phyloP scores from a whole-genome alignment of 2,113 vertebrate species.

The Tor tambroides region DNA sequence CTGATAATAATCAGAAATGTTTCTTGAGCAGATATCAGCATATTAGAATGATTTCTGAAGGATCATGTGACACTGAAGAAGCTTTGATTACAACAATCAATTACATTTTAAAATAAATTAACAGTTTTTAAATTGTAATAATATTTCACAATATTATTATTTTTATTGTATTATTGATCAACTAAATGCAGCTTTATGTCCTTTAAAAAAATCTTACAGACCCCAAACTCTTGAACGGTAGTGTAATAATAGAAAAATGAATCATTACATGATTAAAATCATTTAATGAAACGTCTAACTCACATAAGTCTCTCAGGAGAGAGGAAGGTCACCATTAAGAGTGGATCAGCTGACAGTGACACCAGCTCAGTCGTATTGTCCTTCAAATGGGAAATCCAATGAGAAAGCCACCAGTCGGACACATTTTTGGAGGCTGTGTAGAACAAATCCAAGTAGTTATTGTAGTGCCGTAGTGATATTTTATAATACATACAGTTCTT shows the following conservation, averaged over 20 bases:
- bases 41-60: no score
- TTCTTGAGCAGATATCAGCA: no score
- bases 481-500: not conserved
- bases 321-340: conserved; percentile 78
- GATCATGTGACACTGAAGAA: no score
- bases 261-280: not conserved
- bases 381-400: conserved; percentile 89
- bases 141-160: no score
- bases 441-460: not conserved
- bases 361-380: conserved; percentile 60
- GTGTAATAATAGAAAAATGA: not conserved
- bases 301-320: conserved; percentile 76
- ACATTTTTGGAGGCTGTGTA: conserved; percentile 87
- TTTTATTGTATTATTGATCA: not conserved
- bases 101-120: no score
- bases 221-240: not conserved
- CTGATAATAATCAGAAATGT: no score
- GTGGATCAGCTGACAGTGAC: conserved; percentile 59
- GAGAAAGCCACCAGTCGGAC: conserved; percentile 97
- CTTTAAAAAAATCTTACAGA: not conserved
- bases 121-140: no score
- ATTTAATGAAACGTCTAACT: conserved; percentile 55
- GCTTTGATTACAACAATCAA: no score
- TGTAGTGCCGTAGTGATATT: not conserved
- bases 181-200: not conserved